Evolutionary conservation across 1,140 invertebrate genomes (phyloP), one percentile per base, ranked within the genome.

Genomic region (Sitobion miscanthi): DNA sequence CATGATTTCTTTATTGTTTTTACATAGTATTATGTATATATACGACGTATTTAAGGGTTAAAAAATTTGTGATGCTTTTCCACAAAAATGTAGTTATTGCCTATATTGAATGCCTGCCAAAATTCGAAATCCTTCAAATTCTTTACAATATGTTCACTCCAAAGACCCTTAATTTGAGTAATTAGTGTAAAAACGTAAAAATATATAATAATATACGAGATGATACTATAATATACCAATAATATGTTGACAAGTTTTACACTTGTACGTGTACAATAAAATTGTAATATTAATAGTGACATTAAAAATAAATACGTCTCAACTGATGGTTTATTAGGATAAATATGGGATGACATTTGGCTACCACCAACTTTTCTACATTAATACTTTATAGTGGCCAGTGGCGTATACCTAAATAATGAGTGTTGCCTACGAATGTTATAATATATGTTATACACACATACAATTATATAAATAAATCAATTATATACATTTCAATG

Each of bases 311-410:
- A 89, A 89, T 57, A 89, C 45, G 9, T 57, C 52, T 54, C 87
- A 89, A 89, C 52, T 57, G 14, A 57, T 57, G 87, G 87, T 89
- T 89, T 54, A 52, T 89, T 57, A 49, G 35, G 47, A 52, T 88
- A 7, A 77, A n/a, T 77, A 77, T 77, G 62, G 14, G n/a, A 77
- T n/a, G 0, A 77, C 14, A 77, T 77, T 77, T 77, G 14, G 62
- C 62, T 8, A 30, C 25, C 17, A 2, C 8, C 21, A 54, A 57
- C 21, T 57, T 23, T 8, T 57, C 57, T 57, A 8, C 7, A 23
- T 1, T 57, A 57, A 25, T 57, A 57, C 23, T 7, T 57, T 47
- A 47, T 47, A 47, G 6, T 47, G 4, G 4, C 3, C 6, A 49
- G 47, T 47, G 47, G 47, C 0, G 47, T 11, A 49, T 49, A 49